Evolutionary conservation across 2,113 vertebrate species (phyloP).

Genomic region (Myrmecophaga tridactyla): DNA sequence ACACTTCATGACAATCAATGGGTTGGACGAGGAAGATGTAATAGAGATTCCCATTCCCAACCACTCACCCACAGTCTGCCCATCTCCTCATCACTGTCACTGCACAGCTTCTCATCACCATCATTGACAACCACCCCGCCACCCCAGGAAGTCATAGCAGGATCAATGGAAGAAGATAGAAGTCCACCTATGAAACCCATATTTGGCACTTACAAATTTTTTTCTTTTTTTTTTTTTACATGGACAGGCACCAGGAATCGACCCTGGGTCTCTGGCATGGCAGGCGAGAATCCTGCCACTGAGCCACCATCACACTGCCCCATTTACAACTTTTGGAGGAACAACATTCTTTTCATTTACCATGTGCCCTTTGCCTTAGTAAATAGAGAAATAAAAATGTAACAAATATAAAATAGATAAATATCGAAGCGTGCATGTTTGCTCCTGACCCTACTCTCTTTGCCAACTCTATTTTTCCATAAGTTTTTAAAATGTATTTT

Average conservation of each 20-base stretch:
- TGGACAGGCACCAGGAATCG: too few species aligned
- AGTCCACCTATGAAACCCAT: background rate
- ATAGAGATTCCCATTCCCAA: background rate
- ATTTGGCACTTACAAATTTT: background rate
- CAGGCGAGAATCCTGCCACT: too few species aligned
- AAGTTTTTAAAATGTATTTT: background rate
- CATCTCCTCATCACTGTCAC: background rate
- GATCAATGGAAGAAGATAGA: background rate
- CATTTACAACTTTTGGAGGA: background rate
- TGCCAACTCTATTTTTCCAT: background rate
- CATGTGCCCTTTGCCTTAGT: background rate
- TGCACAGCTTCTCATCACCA: too few species aligned
- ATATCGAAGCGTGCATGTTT: background rate
- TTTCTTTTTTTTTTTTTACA: too few species aligned
- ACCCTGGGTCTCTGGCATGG: too few species aligned
- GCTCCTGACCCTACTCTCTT: background rate
- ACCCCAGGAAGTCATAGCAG: background rate
- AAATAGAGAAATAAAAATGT: background rate
- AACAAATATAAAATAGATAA: background rate
- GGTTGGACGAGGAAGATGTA: background rate
- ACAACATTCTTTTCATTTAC: background rate
- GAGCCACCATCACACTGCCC: too few species aligned
- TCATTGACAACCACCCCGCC: background rate
- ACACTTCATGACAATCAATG: background rate
- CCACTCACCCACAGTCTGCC: too few species aligned